These are phyloP conservation scores for Sminthurinus aureus DNA, from an alignment of 2,888 invertebrate genomes.

Conservation along the genomic window DNA sequence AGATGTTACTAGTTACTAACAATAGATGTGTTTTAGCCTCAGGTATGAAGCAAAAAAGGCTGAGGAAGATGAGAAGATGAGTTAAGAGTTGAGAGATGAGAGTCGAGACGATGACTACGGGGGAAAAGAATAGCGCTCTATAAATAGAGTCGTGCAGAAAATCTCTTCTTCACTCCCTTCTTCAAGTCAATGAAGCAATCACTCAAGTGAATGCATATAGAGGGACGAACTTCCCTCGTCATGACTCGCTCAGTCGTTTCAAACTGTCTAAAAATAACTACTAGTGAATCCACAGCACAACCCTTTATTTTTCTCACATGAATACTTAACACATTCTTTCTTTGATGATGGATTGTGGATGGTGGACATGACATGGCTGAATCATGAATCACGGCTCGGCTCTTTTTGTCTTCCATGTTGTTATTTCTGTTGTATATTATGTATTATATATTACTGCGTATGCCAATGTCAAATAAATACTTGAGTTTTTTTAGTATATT, in stretches of 20 bases:
- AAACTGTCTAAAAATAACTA: background rate
- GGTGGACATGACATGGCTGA: no score
- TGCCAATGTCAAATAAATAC: no score
- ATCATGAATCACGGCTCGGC: no score
- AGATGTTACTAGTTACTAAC: background rate
- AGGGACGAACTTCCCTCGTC: conserved; percentile 18
- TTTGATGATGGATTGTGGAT: no score
- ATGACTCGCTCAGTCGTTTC: conserved; percentile 15
- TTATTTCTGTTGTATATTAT: no score
- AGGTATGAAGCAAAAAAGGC: conserved; percentile 5
- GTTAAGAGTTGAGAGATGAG: background rate
- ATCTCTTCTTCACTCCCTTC: background rate
- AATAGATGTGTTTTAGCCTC: conserved; percentile 15
- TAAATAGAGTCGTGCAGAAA: conserved; percentile 17
- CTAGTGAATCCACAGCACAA: background rate
- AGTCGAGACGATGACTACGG: background rate
- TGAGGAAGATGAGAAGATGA: background rate
- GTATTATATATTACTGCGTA: no score
- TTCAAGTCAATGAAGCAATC: conserved; percentile 12
- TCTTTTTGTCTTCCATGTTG: no score
- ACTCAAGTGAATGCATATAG: background rate
- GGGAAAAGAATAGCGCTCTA: conserved; percentile 8
- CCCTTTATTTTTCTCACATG: background rate
- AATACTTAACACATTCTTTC: no score
- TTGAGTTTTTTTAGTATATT: no score